These are phyloP conservation scores for Porites evermanni DNA, from an alignment of 92 coral and sea anemone genomes.

Conservation along the genomic window DNA sequence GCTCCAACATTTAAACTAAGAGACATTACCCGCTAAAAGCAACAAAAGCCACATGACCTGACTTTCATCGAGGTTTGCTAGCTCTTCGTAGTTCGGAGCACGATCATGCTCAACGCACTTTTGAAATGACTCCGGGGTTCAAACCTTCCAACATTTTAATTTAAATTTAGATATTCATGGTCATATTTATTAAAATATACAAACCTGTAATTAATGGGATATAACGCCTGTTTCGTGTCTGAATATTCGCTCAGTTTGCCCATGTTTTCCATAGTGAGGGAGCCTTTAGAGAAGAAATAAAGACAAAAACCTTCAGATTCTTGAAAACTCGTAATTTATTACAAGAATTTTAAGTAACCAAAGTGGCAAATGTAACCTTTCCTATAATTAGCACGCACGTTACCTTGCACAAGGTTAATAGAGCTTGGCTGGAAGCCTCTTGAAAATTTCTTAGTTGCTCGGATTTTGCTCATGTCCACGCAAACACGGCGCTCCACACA, in stretches of 20 bases:
- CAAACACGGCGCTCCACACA: slow-evolving; percentile 98
- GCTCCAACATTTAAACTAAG: too few relatives aligned
- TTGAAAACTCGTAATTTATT: neutral
- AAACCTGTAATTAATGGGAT: slow-evolving; percentile 89
- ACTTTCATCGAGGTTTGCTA: too few relatives aligned
- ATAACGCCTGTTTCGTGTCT: slow-evolving; percentile 78
- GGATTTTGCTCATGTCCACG: slow-evolving; percentile 93
- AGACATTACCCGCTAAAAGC: too few relatives aligned
- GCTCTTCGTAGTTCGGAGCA: too few relatives aligned
- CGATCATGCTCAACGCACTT: too few relatives aligned
- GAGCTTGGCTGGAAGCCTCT: slow-evolving; percentile 84
- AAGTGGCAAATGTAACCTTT: too few relatives aligned
- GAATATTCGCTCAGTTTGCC: slow-evolving; percentile 84
- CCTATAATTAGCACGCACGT: neutral
- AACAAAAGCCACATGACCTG: too few relatives aligned
- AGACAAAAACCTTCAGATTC: neutral
- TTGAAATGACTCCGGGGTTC: too few relatives aligned
- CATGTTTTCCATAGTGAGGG: slow-evolving; percentile 77
- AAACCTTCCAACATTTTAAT: too few relatives aligned
- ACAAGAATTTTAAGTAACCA: neutral
- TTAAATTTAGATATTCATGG: neutral
- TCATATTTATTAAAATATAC: neutral
- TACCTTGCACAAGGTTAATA: slow-evolving; percentile 90
- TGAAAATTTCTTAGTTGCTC: slow-evolving; percentile 81
- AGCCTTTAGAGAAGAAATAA: slow-evolving; percentile 58